Percentiles rank a stretch among this genome's conserved stretches.
Evolutionary conservation across 2,113 vertebrate genomes (phyloP).

Genomic region (Indicator indicator): DNA sequence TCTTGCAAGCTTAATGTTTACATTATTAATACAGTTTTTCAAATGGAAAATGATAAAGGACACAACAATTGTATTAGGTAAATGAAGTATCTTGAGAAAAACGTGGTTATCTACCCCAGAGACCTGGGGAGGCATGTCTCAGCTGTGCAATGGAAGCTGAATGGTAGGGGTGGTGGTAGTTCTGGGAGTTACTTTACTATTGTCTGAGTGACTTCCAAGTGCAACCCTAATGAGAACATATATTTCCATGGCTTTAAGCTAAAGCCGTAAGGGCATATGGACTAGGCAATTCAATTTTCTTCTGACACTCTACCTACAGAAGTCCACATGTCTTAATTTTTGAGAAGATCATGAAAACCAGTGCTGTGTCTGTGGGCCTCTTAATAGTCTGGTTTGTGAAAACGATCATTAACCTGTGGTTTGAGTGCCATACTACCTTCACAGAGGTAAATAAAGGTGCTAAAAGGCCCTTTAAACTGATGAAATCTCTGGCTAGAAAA

Average conservation of each 20-base stretch:
- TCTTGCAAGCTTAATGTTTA: not conserved
- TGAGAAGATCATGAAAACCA: not conserved
- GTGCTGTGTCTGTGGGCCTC: not conserved
- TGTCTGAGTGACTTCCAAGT: not conserved
- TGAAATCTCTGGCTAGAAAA: not conserved
- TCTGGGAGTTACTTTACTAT: not conserved
- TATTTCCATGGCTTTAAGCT: not conserved
- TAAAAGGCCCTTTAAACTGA: not conserved
- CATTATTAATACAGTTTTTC: constrained; percentile 19
- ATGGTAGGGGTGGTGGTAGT: not conserved
- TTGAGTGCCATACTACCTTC: not conserved
- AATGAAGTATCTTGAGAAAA: not conserved
- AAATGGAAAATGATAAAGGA: not conserved
- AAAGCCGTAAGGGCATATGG: not conserved
- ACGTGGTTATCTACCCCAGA: not conserved
- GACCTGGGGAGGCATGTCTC: not conserved
- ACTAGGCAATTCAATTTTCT: not conserved
- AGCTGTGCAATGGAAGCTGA: not conserved
- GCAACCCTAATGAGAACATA: not conserved
- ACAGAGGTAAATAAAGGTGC: not conserved
- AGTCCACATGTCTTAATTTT: not conserved
- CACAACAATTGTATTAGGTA: not conserved
- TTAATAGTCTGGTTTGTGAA: not conserved
- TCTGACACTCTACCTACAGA: not conserved
- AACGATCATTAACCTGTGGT: not conserved